Conservation (phyloP, 2,797 vertebrate genomes). For the Periophthalmus magnuspinnatus region DNA sequence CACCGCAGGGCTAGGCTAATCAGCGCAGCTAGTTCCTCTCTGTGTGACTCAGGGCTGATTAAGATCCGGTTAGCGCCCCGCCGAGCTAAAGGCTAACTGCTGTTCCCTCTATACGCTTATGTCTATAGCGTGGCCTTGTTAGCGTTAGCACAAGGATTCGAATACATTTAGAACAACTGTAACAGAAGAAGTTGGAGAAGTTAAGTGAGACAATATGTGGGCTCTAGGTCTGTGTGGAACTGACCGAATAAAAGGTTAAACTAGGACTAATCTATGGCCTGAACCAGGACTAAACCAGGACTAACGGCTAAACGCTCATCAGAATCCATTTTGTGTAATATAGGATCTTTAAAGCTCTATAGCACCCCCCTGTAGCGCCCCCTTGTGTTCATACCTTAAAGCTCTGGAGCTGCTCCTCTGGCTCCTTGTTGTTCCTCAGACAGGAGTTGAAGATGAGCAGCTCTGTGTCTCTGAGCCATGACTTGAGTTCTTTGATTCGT, state of each 20-base stretch:
- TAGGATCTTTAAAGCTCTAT: no score
- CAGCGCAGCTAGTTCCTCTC: constrained; percentile 64
- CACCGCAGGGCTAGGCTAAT: constrained; percentile 67
- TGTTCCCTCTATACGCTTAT: constrained; percentile 63
- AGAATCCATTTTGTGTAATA: no score
- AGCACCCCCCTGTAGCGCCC: no score
- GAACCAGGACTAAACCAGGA: no score
- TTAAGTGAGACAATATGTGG: neutral
- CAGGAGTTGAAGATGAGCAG: constrained; percentile 98
- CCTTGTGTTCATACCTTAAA: constrained; percentile 73
- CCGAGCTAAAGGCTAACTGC: constrained; percentile 63
- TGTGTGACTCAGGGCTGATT: constrained; percentile 67
- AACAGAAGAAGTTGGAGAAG: constrained; percentile 26
- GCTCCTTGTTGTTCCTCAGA: constrained; percentile 80
- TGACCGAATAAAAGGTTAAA: no score
- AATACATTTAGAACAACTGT: neutral
- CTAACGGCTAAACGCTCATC: no score
- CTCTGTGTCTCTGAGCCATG: constrained; percentile 96
- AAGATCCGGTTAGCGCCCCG: constrained; percentile 69
- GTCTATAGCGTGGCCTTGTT: constrained; percentile 49
- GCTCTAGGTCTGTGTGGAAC: no score
- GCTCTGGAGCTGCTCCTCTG: constrained; percentile 71
- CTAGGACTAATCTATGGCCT: no score
- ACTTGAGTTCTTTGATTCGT: constrained; percentile 94
- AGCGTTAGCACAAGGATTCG: constrained; percentile 12